phyloP scores from a whole-genome alignment of 2,888 invertebrate genomes.

The Parapristionchus giblindavisi region DNA sequence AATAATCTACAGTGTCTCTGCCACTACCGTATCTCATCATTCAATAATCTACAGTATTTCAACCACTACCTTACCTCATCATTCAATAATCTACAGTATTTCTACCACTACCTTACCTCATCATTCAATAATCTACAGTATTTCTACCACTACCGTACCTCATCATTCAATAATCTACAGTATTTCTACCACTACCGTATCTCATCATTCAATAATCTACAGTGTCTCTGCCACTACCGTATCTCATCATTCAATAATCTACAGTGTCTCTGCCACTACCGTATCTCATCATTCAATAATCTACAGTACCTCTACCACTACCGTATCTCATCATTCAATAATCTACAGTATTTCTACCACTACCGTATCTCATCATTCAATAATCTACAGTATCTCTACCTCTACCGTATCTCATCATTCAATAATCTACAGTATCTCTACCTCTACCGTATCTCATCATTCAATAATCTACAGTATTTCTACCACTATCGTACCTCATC shows the following conservation, averaged over 20 bases:
- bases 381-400: conserved; percentile 19
- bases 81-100: neutral
- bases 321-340: neutral
- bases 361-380: conserved; percentile 38
- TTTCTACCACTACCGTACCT: neutral
- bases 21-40: conserved; percentile 23
- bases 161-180: neutral
- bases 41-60: conserved; percentile 38
- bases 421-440: neutral
- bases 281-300: conserved; percentile 39
- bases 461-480: conserved; percentile 38
- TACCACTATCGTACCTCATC: neutral
- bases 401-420: neutral
- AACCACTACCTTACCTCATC: neutral
- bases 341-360: neutral
- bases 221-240: neutral
- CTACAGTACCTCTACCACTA: neutral
- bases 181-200: conserved; percentile 5
- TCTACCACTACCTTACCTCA: conserved; percentile 22
- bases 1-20: neutral
- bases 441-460: conserved; percentile 23
- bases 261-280: neutral
- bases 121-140: conserved; percentile 38
- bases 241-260: neutral
- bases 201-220: conserved; percentile 39